These are phyloP conservation scores for Florisuga fusca DNA, from an alignment of 2,797 vertebrate genomes.

Conservation along the genomic window DNA sequence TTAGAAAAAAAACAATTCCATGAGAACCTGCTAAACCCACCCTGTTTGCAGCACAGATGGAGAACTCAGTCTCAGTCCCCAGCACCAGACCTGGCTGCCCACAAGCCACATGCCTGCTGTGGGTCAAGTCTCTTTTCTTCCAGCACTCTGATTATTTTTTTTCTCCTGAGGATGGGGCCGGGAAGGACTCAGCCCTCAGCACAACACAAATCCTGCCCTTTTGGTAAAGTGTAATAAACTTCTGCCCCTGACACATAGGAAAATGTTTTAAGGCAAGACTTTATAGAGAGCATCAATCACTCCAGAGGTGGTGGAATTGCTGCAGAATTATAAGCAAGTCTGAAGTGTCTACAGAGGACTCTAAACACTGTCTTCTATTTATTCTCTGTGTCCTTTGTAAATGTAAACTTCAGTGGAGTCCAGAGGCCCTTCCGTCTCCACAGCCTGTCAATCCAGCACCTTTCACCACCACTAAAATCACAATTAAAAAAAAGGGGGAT, in stretches of 20 bases:
- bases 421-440: slow-evolving; percentile 66
- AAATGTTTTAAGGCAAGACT: slow-evolving; percentile 71
- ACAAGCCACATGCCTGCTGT: not conserved
- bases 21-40: not conserved
- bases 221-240: slow-evolving; percentile 57
- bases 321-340: slow-evolving; percentile 76
- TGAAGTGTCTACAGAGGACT: slow-evolving; percentile 77
- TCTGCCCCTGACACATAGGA: slow-evolving; percentile 54
- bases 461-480: slow-evolving; percentile 69
- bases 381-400: slow-evolving; percentile 73
- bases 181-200: slow-evolving; percentile 35
- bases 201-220: slow-evolving; percentile 43
- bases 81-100: not conserved
- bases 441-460: slow-evolving; percentile 66
- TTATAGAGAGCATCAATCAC: slow-evolving; percentile 74
- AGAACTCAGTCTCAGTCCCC: not conserved
- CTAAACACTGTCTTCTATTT: slow-evolving; percentile 77
- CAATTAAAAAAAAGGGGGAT: slow-evolving; percentile 56
- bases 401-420: slow-evolving; percentile 72
- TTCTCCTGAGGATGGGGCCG: not conserved
- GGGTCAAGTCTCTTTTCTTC: not conserved
- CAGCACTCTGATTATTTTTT: slow-evolving; percentile 5
- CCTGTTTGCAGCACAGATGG: not conserved
- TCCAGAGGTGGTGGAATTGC: slow-evolving; percentile 64
- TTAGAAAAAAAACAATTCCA: not conserved